Percentiles rank a stretch among this genome's conserved stretches.
These are phyloP conservation scores for Baronia brevicornis DNA, from an alignment of 2,888 invertebrate genomes.

Conservation along the genomic window DNA sequence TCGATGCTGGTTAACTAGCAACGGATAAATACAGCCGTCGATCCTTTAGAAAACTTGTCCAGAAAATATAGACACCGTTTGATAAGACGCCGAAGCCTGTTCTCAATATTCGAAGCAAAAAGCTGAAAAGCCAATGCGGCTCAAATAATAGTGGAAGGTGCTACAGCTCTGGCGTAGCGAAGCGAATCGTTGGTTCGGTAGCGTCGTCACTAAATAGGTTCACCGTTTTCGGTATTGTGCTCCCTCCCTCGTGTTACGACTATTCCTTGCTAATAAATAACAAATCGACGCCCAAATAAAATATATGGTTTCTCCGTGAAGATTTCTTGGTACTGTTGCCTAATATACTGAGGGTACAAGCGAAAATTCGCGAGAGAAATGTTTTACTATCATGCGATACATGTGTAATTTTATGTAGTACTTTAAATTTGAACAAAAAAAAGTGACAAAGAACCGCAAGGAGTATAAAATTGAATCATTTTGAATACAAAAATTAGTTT, in stretches of 20 bases:
- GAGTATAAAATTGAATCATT: too few relatives aligned
- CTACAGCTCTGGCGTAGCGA: conserved; percentile 43
- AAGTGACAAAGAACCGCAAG: too few relatives aligned
- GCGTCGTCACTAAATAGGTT: conserved; percentile 66
- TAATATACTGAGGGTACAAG: conserved; percentile 41
- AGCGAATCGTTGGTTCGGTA: conserved; percentile 54
- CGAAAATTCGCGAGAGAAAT: conserved; percentile 25
- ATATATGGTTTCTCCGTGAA: conserved; percentile 61
- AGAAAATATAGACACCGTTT: conserved; percentile 40
- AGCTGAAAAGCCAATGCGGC: conserved; percentile 38
- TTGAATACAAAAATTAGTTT: too few relatives aligned
- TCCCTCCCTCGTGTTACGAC: conserved; percentile 65
- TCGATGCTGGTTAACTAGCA: conserved; percentile 54
- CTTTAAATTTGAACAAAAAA: too few relatives aligned
- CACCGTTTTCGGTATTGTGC: conserved; percentile 67
- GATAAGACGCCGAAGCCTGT: conserved; percentile 33
- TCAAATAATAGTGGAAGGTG: conserved; percentile 40
- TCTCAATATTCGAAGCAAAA: conserved; percentile 26
- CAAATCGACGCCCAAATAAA: conserved; percentile 71
- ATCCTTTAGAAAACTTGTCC: conserved; percentile 43
- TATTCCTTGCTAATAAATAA: conserved; percentile 73
- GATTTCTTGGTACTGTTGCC: conserved; percentile 38
- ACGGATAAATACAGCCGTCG: conserved; percentile 55
- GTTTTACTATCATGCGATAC: conserved; percentile 12
- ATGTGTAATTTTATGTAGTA: too few relatives aligned